phyloP scores from a whole-genome alignment of 2,797 vertebrate species.

The Spondyliosoma cantharus region DNA sequence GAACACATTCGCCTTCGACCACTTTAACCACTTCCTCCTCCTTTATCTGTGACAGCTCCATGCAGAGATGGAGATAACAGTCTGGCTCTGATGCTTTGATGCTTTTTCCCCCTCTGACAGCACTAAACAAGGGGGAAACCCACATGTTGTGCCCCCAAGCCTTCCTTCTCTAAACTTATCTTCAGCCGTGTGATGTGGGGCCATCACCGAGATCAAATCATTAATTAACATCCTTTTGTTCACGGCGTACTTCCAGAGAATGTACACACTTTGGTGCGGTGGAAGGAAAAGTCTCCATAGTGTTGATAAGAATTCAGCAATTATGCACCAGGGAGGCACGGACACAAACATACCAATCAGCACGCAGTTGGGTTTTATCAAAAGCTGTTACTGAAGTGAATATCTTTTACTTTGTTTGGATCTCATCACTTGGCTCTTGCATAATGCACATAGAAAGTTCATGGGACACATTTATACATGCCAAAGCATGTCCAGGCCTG shows the following conservation, averaged over 20 bases:
- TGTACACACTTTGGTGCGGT: slow-evolving; percentile 31
- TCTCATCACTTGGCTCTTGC: slow-evolving; percentile 67
- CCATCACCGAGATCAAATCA: slow-evolving; percentile 74
- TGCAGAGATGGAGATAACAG: slow-evolving; percentile 67
- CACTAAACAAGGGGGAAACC: slow-evolving; percentile 73
- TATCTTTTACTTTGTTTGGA: slow-evolving; percentile 51
- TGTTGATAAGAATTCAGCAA: slow-evolving; percentile 26
- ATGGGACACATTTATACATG: slow-evolving; percentile 64
- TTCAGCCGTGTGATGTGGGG: slow-evolving; percentile 76
- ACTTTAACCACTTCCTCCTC: slow-evolving; percentile 80
- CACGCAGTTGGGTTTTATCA: slow-evolving; percentile 47
- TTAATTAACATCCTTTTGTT: slow-evolving; percentile 78
- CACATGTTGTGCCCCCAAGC: slow-evolving; percentile 70
- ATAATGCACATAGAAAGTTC: slow-evolving; percentile 69
- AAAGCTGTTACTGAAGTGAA: slow-evolving; percentile 31
- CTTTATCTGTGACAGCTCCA: slow-evolving; percentile 74
- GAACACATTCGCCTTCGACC: slow-evolving; percentile 50
- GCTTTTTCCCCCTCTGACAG: slow-evolving; percentile 61
- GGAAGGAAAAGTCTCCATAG: slow-evolving; percentile 18
- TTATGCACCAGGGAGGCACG: neutral
- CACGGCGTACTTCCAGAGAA: slow-evolving; percentile 22
- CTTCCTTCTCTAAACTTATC: slow-evolving; percentile 74
- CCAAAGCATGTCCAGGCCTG: slow-evolving; percentile 69
- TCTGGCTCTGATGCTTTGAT: slow-evolving; percentile 71
- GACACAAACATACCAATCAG: slow-evolving; percentile 35